Evolutionary conservation across 2,888 invertebrate genomes (phyloP).

Genomic region (Sthenelais limicola): DNA sequence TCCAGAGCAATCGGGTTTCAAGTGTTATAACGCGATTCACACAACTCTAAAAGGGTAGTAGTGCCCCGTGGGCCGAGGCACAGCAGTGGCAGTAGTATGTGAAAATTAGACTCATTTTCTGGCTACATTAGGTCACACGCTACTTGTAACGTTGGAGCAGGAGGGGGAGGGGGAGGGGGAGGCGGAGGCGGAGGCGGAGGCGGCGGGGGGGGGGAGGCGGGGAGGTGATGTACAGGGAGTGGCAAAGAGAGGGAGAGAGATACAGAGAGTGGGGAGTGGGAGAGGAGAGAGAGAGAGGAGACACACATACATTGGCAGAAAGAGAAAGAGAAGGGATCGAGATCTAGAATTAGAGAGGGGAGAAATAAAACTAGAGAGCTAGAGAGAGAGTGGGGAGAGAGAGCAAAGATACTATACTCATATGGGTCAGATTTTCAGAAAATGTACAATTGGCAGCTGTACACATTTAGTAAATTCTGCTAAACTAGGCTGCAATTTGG

Average conservation of each 20-base stretch:
- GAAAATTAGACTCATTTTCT: too few species aligned
- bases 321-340: background rate
- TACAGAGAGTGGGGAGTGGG: background rate
- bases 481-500: too few species aligned
- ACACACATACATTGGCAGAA: background rate
- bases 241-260: conserved; percentile 12
- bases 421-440: too few species aligned
- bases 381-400: too few species aligned
- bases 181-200: conserved; percentile 7
- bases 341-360: background rate
- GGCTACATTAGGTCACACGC: background rate
- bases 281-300: conserved; percentile 4
- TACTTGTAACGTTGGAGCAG: background rate
- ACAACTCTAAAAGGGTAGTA: too few species aligned
- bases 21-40: too few species aligned
- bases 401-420: too few species aligned
- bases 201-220: background rate
- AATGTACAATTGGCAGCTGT: too few species aligned
- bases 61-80: too few species aligned
- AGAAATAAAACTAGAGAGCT: background rate
- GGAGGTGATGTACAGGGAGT: background rate
- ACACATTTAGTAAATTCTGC: too few species aligned
- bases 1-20: too few species aligned
- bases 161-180: conserved; percentile 15
- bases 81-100: too few species aligned